These are phyloP conservation scores for Acleris emargana DNA, from an alignment of 2,888 invertebrate species.

Conservation along the genomic window DNA sequence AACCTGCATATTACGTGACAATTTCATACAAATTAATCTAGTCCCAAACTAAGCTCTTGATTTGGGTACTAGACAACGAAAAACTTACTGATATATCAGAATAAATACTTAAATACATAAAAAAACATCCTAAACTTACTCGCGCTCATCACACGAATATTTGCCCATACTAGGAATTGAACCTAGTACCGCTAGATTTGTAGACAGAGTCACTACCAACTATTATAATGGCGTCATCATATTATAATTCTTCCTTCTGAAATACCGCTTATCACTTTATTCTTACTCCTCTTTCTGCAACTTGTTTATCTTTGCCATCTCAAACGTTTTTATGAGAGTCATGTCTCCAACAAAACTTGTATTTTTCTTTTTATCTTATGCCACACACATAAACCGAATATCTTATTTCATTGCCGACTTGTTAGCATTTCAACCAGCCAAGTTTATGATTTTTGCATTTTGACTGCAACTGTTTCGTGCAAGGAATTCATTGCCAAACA, in stretches of 20 bases:
- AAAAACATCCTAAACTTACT: too few relatives aligned
- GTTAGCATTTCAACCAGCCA: conserved; percentile 2
- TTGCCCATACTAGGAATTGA: too few relatives aligned
- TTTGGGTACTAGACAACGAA: too few relatives aligned
- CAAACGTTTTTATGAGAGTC: conserved; percentile 26
- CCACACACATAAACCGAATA: neutral
- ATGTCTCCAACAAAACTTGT: conserved; percentile 16
- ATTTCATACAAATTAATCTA: too few relatives aligned
- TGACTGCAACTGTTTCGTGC: neutral
- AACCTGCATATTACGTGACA: too few relatives aligned
- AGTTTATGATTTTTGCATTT: conserved; percentile 2
- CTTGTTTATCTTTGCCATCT: conserved; percentile 19
- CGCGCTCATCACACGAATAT: too few relatives aligned
- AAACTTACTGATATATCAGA: too few relatives aligned
- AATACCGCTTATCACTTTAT: neutral
- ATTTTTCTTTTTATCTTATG: conserved; percentile 11
- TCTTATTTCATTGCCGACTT: conserved; percentile 15
- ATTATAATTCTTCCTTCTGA: neutral
- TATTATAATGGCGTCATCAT: too few relatives aligned
- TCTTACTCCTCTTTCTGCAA: conserved; percentile 2
- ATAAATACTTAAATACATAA: too few relatives aligned
- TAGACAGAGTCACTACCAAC: too few relatives aligned
- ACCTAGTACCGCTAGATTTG: too few relatives aligned
- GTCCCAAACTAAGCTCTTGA: too few relatives aligned
- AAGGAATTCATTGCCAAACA: neutral